A percentile compares a stretch with the other conserved stretches of the same genome.
Evolutionary conservation across 2,797 vertebrate genomes (phyloP).

Genomic region (Yasuhikotakia modesta): DNA sequence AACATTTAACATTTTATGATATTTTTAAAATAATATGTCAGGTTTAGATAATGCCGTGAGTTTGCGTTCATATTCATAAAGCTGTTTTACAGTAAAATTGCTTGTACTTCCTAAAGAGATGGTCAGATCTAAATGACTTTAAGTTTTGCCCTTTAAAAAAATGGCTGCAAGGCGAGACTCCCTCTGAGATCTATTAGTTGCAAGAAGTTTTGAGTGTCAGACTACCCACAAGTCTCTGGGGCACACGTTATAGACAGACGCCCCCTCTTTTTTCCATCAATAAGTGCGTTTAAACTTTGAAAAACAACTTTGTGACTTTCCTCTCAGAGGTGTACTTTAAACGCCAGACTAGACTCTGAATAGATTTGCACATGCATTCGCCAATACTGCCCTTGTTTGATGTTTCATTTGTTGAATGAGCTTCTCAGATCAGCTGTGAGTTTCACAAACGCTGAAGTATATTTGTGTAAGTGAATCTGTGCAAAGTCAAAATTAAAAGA

Average conservation of each 20-base stretch:
- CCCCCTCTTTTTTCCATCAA: neutral
- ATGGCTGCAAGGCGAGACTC: too few relatives aligned
- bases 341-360: neutral
- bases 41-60: too few relatives aligned
- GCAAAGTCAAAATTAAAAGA: neutral
- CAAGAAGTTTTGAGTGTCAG: neutral
- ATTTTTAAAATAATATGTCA: too few relatives aligned
- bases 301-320: neutral
- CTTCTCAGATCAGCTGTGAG: neutral
- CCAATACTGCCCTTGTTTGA: neutral
- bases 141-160: too few relatives aligned
- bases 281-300: neutral
- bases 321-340: neutral
- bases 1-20: too few relatives aligned
- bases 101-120: too few relatives aligned
- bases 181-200: too few relatives aligned
- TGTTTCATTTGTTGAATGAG: neutral
- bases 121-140: too few relatives aligned
- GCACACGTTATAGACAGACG: neutral
- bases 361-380: neutral
- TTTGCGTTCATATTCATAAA: too few relatives aligned
- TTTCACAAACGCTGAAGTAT: neutral
- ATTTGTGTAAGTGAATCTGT: neutral
- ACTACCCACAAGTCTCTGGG: too few relatives aligned
- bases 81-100: too few relatives aligned